Conservation (phyloP, 2,113 vertebrate species). For the Dipodomys merriami region DNA sequence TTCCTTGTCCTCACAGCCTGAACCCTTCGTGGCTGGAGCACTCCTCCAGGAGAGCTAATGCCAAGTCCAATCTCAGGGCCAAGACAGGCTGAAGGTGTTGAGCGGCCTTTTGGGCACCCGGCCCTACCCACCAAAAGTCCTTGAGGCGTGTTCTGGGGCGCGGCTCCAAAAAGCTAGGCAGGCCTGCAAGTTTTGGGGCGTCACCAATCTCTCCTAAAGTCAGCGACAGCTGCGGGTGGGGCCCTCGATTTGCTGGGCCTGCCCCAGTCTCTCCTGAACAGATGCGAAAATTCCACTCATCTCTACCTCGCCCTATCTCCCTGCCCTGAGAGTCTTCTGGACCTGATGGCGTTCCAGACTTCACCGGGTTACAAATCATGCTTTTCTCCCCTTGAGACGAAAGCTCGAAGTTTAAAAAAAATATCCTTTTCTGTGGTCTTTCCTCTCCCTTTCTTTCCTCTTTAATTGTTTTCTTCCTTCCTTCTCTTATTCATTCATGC, state of each 20-base stretch:
- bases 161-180: conserved; percentile 58
- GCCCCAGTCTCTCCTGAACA: conserved; percentile 9
- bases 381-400: neutral
- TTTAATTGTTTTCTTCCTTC: neutral
- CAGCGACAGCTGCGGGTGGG: conserved; percentile 58
- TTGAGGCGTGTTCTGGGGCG: conserved; percentile 59
- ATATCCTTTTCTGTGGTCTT: conserved; percentile 4
- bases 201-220: conserved; percentile 74
- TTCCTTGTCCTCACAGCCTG: neutral
- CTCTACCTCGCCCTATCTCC: neutral
- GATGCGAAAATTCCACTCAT: neutral
- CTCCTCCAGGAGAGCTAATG: neutral
- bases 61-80: neutral
- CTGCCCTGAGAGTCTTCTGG: neutral
- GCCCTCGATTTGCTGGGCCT: conserved; percentile 53
- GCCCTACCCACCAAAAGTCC: conserved; percentile 58
- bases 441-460: neutral
- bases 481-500: conserved; percentile 5
- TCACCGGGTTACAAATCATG: neutral
- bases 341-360: neutral
- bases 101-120: conserved; percentile 14
- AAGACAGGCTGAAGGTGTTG: neutral
- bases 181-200: conserved; percentile 75
- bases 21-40: neutral
- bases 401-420: neutral